phyloP scores from a whole-genome alignment of 2,797 vertebrate species.

The Rhyacichthys aspro region DNA sequence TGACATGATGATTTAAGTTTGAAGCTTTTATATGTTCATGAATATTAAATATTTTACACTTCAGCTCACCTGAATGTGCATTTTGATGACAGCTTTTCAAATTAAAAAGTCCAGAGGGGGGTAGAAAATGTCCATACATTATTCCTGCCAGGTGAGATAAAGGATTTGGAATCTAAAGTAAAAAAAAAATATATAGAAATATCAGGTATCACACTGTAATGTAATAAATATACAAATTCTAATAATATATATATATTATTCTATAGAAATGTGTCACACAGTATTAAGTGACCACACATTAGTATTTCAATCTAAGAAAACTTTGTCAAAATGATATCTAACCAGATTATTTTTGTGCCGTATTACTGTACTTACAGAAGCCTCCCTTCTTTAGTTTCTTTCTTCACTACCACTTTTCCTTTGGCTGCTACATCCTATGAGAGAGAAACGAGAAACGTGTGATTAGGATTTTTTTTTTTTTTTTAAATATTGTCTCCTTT shows the following conservation, averaged over 20 bases:
- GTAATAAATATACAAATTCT: not conserved
- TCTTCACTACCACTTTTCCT: conserved; percentile 84
- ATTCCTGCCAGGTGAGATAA: conserved; percentile 90
- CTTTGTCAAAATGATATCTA: no score
- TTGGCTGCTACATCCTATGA: conserved; percentile 84
- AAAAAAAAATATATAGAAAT: not conserved
- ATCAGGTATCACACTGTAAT: not conserved
- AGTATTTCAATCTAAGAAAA: no score
- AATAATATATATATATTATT: not conserved
- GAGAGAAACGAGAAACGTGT: conserved; percentile 31
- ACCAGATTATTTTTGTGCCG: not conserved
- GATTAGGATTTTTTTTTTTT: not conserved
- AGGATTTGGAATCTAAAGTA: conserved; percentile 86
- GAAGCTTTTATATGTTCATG: no score
- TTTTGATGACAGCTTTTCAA: conserved; percentile 89
- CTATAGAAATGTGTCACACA: not conserved
- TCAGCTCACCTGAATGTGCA: conserved; percentile 89
- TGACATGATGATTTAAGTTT: not conserved
- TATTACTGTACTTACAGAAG: conserved; percentile 82
- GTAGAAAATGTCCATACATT: conserved; percentile 90
- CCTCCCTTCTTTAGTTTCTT: conserved; percentile 88
- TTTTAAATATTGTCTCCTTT: no score
- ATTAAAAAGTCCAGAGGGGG: conserved; percentile 93
- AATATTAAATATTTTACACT: not conserved
- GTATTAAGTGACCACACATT: no score